Base-by-base conservation (phyloP, 2,888 invertebrate genomes). In the Scaptomyza polygonia region DNA sequence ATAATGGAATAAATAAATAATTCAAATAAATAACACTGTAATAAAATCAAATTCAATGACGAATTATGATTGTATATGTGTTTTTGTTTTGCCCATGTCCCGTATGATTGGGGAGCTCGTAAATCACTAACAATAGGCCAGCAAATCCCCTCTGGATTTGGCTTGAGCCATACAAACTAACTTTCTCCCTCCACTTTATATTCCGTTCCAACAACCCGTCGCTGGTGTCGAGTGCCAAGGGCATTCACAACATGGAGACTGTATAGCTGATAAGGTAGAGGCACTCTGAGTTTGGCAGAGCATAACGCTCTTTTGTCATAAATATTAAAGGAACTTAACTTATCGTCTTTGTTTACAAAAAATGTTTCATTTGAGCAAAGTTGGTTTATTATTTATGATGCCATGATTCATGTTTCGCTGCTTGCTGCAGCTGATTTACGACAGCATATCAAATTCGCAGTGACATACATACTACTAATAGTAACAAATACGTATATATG, bases 281-380 rank as follows among this genome's bases (percentile, higher is more conserved):
- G 40, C 52, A 18, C 53, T 14, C 36, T 40, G 29, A 25, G 43
- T 39, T 34, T 52, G 32, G 51, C 48, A 32, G 32, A 34, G 47
- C 51, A 56, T 91, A n/a, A n/a, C n/a, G n/a, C n/a, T n/a, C n/a
- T n/a, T n/a, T n/a, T n/a, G 91, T 91, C 91, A 91, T 91, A 91
- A 91, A 91, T 91, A 91, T 91, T 91, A 91, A 91, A 91, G 88
- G 88, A 91, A 90, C 90, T 91, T 91, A 91, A 91, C 91, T 89
- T 75, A 66, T 77, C 74, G 66, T 67, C 67, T 77, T 74, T 64
- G 74, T 73, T 79, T 74, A 78, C 72, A 72, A 62, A 72, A 79
- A 85, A 87, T 88, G 85, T 90, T 89, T 81, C 77, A 86, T 82
- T 88, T 86, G 86, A 76, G 85, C 83, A 85, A 88, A 89, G 90